These are phyloP conservation scores for Pyrochroa serraticornis DNA, from an alignment of 2,888 invertebrate genomes.

Conservation along the genomic window DNA sequence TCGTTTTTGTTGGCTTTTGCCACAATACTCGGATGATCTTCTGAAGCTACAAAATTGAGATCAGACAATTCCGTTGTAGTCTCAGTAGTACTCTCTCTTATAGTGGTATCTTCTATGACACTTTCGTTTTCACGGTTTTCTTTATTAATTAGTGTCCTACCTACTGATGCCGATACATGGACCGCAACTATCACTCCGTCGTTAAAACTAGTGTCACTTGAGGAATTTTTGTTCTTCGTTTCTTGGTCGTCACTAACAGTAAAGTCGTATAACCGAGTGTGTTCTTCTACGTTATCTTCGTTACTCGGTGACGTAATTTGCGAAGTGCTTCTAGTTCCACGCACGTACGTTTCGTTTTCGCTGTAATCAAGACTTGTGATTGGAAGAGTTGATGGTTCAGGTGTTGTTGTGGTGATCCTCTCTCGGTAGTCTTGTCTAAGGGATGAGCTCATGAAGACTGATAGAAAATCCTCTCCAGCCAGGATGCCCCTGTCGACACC, in stretches of 20 bases:
- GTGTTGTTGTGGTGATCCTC: slow-evolving; percentile 27
- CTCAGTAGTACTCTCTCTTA: slow-evolving; percentile 5
- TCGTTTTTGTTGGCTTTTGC: slow-evolving; percentile 65
- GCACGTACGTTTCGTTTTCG: slow-evolving; percentile 26
- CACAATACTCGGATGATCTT: slow-evolving; percentile 59
- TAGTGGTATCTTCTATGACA: slow-evolving; percentile 24
- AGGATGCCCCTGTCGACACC: slow-evolving; percentile 56
- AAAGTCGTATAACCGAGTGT: slow-evolving; percentile 13
- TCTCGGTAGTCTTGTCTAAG: slow-evolving; percentile 34
- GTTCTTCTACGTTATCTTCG: slow-evolving; percentile 30
- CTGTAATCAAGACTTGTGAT: slow-evolving; percentile 20
- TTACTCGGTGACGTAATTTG: slow-evolving; percentile 31
- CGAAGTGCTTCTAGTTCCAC: slow-evolving; percentile 33
- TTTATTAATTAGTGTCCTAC: slow-evolving; percentile 44
- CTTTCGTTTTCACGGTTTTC: slow-evolving; percentile 18
- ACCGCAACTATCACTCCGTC: slow-evolving; percentile 60
- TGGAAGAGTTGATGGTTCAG: slow-evolving; percentile 25
- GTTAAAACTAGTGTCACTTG: slow-evolving; percentile 36
- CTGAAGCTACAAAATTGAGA: slow-evolving; percentile 43
- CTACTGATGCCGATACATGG: slow-evolving; percentile 61
- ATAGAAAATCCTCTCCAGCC: slow-evolving; percentile 59
- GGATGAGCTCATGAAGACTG: slow-evolving; percentile 54
- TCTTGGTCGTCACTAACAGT: slow-evolving; percentile 15
- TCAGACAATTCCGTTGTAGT: slow-evolving; percentile 28
- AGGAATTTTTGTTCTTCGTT: slow-evolving; percentile 12